Evolutionary conservation across 2,113 vertebrate genomes (phyloP).

Genomic region (Corythaixoides concolor): DNA sequence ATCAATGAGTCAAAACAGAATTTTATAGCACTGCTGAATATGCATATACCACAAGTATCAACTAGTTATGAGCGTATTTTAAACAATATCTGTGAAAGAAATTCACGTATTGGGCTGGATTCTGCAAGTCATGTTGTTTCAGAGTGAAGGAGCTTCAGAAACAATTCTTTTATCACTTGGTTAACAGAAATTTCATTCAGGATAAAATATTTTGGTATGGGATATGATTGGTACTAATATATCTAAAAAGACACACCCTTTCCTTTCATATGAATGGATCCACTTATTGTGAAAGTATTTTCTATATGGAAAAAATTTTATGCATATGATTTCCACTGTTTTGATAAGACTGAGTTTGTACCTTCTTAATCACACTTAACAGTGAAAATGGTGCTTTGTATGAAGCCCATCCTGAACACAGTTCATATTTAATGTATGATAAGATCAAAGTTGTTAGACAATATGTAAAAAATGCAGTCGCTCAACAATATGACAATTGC

Average conservation of each 20-base stretch:
- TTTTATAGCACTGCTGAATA: constrained; percentile 26
- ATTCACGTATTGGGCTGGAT: not conserved
- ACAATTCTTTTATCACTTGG: not conserved
- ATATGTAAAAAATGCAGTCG: not conserved
- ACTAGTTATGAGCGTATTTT: not conserved
- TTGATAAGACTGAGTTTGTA: not conserved
- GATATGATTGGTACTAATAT: not conserved
- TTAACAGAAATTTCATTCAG: not conserved
- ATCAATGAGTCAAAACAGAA: constrained; percentile 24
- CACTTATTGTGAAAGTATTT: not conserved
- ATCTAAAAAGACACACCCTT: not conserved
- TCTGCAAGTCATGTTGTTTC: not conserved
- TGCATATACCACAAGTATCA: not conserved
- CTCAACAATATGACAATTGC: not conserved
- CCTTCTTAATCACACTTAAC: not conserved
- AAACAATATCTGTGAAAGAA: not conserved
- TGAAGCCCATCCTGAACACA: not conserved
- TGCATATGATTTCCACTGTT: not conserved
- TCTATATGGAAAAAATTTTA: not conserved
- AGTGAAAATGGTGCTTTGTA: not conserved
- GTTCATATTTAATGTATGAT: not conserved
- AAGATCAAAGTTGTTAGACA: not conserved
- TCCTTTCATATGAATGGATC: not conserved
- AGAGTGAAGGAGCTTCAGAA: not conserved
- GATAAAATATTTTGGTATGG: not conserved